phyloP scores from a whole-genome alignment of 2,888 invertebrate genomes.

The Myopa testacea region DNA sequence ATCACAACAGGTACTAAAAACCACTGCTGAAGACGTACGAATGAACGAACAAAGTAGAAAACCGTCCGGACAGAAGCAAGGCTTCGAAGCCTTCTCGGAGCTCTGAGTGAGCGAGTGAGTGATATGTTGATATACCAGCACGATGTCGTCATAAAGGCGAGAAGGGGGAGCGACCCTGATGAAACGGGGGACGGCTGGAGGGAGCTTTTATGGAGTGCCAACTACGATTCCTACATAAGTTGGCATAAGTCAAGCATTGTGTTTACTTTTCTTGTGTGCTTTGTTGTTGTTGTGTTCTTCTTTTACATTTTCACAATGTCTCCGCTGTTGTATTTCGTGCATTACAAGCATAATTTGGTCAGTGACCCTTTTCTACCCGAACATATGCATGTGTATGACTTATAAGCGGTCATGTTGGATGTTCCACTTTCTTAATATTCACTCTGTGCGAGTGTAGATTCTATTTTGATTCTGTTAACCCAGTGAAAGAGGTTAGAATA shows the following conservation, averaged over 20 bases:
- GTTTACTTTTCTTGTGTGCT: constrained; percentile 14
- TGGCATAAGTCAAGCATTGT: constrained; percentile 32
- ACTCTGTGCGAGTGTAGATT: too few relatives aligned
- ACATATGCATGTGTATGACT: not conserved
- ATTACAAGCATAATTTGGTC: constrained; percentile 62
- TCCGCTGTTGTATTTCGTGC: constrained; percentile 13
- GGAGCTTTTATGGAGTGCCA: not conserved
- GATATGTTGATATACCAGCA: constrained; percentile 20
- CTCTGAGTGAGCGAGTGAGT: constrained; percentile 20
- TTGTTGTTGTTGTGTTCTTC: constrained; percentile 4
- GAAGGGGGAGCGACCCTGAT: not conserved
- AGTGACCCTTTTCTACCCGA: constrained; percentile 60
- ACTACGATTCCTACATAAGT: constrained; percentile 20
- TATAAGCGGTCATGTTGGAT: constrained; percentile 39
- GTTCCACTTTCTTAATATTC: constrained; percentile 48
- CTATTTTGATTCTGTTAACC: too few relatives aligned
- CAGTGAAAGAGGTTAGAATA: too few relatives aligned
- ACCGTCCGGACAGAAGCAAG: constrained; percentile 19
- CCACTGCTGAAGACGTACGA: not conserved
- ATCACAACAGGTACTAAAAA: constrained; percentile 38
- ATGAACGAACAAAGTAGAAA: constrained; percentile 22
- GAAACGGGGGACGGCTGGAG: not conserved
- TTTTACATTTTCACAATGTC: constrained; percentile 29
- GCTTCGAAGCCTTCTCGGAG: not conserved
- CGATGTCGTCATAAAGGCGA: not conserved